Evolutionary conservation across 2,113 vertebrate genomes (phyloP).

Genomic region (Sphaerodactylus townsendi): DNA sequence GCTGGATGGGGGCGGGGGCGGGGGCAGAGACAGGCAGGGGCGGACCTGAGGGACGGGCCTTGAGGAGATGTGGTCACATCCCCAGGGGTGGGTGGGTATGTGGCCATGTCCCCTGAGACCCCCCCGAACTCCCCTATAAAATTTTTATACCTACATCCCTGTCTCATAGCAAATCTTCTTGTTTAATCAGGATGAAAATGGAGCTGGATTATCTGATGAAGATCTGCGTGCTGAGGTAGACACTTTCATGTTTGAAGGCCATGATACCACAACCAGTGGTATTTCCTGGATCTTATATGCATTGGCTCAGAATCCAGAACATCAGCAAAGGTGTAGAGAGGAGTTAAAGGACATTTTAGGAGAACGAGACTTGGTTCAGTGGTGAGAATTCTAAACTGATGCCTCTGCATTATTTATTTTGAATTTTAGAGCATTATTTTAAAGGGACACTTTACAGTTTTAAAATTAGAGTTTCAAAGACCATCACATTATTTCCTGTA

Average conservation of each 20-base stretch:
- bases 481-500: no score
- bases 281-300: slow-evolving; percentile 78
- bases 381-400: slow-evolving; percentile 57
- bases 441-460: not conserved
- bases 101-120: no score
- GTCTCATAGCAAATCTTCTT: not conserved
- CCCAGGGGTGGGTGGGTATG: no score
- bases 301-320: slow-evolving; percentile 78
- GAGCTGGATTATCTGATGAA: slow-evolving; percentile 73
- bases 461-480: not conserved
- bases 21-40: no score
- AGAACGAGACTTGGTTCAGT: slow-evolving; percentile 72
- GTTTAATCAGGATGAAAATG: slow-evolving; percentile 75
- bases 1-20: no score
- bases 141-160: no score
- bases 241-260: slow-evolving; percentile 88
- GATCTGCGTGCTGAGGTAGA: slow-evolving; percentile 80
- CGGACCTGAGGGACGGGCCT: no score
- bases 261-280: slow-evolving; percentile 82
- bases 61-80: no score
- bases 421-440: not conserved
- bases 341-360: slow-evolving; percentile 72
- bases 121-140: no score
- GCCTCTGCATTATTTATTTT: not conserved
- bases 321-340: slow-evolving; percentile 79